Conservation (phyloP, 2,113 vertebrate genomes). For the Peucedramus taeniatus region DNA sequence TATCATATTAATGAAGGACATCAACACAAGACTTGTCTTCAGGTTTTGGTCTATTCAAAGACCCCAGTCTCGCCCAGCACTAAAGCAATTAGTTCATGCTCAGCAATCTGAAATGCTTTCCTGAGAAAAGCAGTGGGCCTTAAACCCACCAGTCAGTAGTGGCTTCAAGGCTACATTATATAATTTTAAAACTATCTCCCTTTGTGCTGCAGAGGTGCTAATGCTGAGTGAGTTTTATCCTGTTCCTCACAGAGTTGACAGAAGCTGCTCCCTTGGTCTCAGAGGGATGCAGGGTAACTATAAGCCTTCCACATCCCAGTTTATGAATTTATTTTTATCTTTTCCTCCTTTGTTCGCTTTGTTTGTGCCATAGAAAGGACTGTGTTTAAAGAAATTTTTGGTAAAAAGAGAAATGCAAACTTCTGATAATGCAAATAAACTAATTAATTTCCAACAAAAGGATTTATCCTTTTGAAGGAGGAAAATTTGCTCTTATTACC, state of each 20-base stretch:
- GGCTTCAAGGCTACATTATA: background rate
- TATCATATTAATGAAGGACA: background rate
- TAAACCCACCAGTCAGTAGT: background rate
- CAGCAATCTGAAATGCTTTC: background rate
- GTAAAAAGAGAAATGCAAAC: background rate
- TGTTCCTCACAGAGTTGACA: background rate
- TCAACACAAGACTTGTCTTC: background rate
- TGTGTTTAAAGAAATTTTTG: background rate
- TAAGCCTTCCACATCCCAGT: background rate
- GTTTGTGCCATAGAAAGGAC: background rate
- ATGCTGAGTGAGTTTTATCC: background rate
- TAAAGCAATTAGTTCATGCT: background rate
- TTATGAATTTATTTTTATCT: background rate
- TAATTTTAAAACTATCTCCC: background rate
- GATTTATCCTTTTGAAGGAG: background rate
- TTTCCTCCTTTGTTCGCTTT: background rate
- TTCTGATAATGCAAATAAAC: background rate
- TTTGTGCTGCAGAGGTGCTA: background rate
- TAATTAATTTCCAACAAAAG: background rate
- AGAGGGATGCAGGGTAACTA: background rate
- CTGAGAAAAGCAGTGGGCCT: background rate
- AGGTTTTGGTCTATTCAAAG: background rate
- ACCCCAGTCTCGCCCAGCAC: rapidly evolving
- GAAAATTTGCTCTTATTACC: background rate
- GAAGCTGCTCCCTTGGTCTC: background rate